These are phyloP conservation scores for Tapirus terrestris DNA, from an alignment of 2,113 vertebrate genomes.

Conservation along the genomic window DNA sequence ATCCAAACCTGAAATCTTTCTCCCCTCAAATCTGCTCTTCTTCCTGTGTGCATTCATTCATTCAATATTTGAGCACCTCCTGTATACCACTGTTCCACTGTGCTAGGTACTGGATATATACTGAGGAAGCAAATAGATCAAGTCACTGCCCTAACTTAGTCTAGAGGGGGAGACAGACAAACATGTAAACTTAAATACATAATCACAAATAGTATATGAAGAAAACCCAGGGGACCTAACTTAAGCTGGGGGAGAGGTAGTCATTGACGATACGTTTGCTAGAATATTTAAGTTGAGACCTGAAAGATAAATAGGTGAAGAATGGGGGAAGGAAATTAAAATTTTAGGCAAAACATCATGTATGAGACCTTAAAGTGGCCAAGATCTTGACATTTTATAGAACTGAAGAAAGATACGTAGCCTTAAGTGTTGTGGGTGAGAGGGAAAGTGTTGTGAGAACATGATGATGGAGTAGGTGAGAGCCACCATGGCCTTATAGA, in stretches of 20 bases:
- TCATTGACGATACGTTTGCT: background rate
- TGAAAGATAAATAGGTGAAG: background rate
- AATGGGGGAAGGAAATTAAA: background rate
- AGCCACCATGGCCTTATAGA: background rate
- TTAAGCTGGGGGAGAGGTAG: background rate
- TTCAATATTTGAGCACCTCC: background rate
- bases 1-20: constrained; percentile 6
- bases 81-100: background rate
- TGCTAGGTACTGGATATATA: background rate
- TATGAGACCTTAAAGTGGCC: background rate
- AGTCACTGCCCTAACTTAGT: background rate
- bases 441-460: background rate
- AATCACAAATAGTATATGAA: background rate
- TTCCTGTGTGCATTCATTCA: background rate
- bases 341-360: background rate
- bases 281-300: background rate
- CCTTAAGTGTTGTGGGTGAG: background rate
- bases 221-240: background rate
- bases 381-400: background rate
- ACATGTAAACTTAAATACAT: background rate
- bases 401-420: background rate
- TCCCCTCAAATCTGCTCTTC: background rate
- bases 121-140: background rate
- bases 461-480: background rate
- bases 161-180: background rate